Base-by-base conservation (phyloP, 2,113 vertebrate genomes). In the Tachycineta bicolor region DNA sequence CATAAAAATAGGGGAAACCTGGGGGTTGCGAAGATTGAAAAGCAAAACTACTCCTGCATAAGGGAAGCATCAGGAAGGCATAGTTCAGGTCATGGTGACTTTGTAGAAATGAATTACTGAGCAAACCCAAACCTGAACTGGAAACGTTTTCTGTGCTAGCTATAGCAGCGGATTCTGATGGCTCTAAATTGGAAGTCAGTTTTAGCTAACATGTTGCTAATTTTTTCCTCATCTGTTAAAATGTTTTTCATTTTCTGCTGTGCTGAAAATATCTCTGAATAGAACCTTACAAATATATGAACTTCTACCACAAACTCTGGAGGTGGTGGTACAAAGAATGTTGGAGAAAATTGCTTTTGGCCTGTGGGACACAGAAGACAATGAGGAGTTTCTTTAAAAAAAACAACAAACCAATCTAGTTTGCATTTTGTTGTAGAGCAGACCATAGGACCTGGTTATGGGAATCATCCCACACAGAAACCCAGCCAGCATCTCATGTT, bases 241-340 rank as follows among this genome's bases (percentile, higher is more conserved):
- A 41, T 86, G 59, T 76, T 96, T 94, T 95, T 94, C 44, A 87
- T 96, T 95, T 96, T 81, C 86, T 93, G 33, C 18, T 85, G 79
- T 8, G 25, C 90, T 93, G 93, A 94, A 97, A 92, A 95, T 96
- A 90, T 90, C 87, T 83, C 60, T 93, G 88, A 96, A 93, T 96
- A 83, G 53, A 53, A 71, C 69, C 44, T 81, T 90, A 71, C 37
- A 90, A 94, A 87, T 93, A 84, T 34, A 86, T 87, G 69, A 93
- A 81, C 47, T 93, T 83, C 56, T 81, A 94, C 86, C 90, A 75
- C 94, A 96, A 84, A 33, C 73, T 64, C 64, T 89, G 65, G 60
- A 88, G 86, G 62, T 49, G 0, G 60, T 44, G 37, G 60, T 81
- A 81, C 1, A 49, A 94, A 83, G 76, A 94, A 95, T 71, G 71